Evolutionary conservation across 1,140 invertebrate species (phyloP).

Genomic region (Mamestra configurata): DNA sequence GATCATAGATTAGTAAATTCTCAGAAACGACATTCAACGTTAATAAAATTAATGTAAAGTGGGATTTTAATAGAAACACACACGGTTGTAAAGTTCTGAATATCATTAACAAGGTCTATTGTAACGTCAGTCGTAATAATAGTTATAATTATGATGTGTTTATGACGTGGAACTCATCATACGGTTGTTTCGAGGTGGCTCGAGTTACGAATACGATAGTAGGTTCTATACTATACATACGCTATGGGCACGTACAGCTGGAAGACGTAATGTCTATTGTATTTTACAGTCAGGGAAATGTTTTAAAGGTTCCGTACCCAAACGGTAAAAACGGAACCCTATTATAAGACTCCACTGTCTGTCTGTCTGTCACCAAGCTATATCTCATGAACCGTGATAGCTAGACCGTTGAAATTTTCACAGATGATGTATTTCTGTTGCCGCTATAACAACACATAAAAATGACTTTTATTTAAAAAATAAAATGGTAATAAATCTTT

Average conservation of each 20-base stretch:
- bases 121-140: not conserved
- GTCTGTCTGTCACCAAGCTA: no score
- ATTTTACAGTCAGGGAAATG: no score
- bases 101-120: not conserved
- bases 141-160: constrained; percentile 18
- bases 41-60: constrained; percentile 19
- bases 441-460: no score
- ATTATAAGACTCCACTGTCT: no score
- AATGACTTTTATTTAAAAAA: no score
- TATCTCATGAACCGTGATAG: no score
- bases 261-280: not conserved
- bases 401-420: no score
- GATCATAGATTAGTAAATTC: constrained; percentile 1
- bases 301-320: no score
- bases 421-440: no score
- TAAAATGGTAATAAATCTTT: no score
- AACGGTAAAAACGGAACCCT: no score
- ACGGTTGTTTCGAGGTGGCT: constrained; percentile 14
- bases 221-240: no score
- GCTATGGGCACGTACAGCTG: not conserved
- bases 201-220: not conserved
- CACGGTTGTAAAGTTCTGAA: not conserved
- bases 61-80: not conserved
- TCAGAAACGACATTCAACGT: not conserved
- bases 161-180: constrained; percentile 11